A percentile compares a stretch with the other conserved stretches of the same genome.
Evolutionary conservation across 2,888 invertebrate species (phyloP).

Genomic region (Ophraella communa): DNA sequence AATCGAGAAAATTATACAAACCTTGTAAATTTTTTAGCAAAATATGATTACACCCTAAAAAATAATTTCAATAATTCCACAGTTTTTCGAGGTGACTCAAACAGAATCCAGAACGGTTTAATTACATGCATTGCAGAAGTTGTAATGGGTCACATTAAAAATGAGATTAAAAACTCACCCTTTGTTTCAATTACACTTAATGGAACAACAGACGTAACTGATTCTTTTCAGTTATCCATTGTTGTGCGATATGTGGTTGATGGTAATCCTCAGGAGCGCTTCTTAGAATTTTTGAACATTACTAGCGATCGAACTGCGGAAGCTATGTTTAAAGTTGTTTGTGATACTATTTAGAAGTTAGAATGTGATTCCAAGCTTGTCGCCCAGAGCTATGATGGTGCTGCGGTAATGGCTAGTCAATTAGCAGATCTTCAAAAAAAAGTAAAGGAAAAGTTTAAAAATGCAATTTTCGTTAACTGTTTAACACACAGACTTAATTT

Average conservation of each 20-base stretch:
- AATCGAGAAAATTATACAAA: too few species aligned
- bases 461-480: constrained; percentile 29
- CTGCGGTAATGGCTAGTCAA: constrained; percentile 44
- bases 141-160: constrained; percentile 35
- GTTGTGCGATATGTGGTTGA: constrained; percentile 30
- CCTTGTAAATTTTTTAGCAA: too few species aligned
- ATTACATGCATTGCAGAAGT: constrained; percentile 34
- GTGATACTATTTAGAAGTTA: constrained; percentile 37
- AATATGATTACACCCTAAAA: too few species aligned
- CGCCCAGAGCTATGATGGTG: constrained; percentile 50
- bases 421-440: constrained; percentile 47
- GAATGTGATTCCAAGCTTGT: constrained; percentile 44
- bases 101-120: constrained; percentile 44
- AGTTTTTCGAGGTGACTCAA: too few species aligned
- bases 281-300: constrained; percentile 45
- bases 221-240: constrained; percentile 43
- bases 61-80: too few species aligned
- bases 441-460: constrained; percentile 40
- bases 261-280: constrained; percentile 38
- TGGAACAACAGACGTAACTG: constrained; percentile 44
- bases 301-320: constrained; percentile 41
- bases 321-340: constrained; percentile 39
- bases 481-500: constrained; percentile 33
- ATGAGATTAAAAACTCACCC: constrained; percentile 35
- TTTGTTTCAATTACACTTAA: constrained; percentile 44